Conservation (phyloP, 2,797 vertebrate species). For the Melopsittacus undulatus region DNA sequence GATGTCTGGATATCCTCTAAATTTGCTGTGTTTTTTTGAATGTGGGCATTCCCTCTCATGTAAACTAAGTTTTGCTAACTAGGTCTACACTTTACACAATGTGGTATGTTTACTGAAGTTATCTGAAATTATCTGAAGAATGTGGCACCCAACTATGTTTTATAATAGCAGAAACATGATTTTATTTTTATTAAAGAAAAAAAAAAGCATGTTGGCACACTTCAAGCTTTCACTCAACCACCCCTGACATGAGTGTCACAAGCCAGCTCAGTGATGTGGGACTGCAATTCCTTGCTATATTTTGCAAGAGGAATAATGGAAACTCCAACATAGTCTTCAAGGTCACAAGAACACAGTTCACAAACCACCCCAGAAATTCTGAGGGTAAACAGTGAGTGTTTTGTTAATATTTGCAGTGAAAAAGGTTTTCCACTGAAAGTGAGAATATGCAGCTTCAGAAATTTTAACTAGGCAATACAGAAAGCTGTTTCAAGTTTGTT, state of each 20-base stretch:
- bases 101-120: background rate
- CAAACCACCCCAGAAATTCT: background rate
- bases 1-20: background rate
- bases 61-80: background rate
- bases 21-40: background rate
- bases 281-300: background rate
- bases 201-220: background rate
- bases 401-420: background rate
- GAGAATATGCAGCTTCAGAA: background rate
- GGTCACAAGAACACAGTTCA: background rate
- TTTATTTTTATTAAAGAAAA: background rate
- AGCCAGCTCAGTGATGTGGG: background rate
- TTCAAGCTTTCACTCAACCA: conserved; percentile 12
- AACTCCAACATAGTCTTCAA: conserved; percentile 7
- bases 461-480: background rate
- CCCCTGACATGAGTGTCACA: background rate
- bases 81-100: background rate
- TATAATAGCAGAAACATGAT: background rate
- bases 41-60: background rate
- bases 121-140: background rate
- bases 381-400: background rate
- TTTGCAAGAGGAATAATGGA: background rate
- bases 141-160: background rate
- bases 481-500: background rate
- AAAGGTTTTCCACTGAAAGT: background rate